These are phyloP conservation scores for Chironomus riparius DNA, from an alignment of 2,888 invertebrate species.

Conservation along the genomic window DNA sequence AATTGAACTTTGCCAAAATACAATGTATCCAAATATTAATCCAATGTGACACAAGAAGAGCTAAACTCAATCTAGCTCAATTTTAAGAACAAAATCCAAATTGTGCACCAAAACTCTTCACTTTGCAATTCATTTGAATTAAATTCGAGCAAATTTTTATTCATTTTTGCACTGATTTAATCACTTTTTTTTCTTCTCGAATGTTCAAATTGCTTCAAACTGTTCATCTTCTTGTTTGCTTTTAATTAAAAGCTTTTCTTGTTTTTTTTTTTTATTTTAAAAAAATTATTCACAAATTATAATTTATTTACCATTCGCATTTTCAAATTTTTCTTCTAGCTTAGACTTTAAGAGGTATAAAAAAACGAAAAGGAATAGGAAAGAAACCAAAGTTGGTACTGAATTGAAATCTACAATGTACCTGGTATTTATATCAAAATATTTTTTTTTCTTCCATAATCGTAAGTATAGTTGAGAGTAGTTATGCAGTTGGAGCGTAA, in stretches of 20 bases:
- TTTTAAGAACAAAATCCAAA: no score
- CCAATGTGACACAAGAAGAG: no score
- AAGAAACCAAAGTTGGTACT: constrained; percentile 43
- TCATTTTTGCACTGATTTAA: neutral
- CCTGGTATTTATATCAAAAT: constrained; percentile 38
- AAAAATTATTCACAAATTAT: neutral
- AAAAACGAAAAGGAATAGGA: constrained; percentile 32
- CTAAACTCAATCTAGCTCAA: no score
- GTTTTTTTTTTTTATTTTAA: neutral
- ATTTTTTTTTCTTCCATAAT: neutral
- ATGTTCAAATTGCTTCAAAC: neutral
- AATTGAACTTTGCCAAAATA: no score
- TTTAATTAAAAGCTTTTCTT: neutral
- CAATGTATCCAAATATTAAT: no score
- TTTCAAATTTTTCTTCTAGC: constrained; percentile 31
- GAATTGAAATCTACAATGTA: constrained; percentile 37
- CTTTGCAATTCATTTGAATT: neutral
- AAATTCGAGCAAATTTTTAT: neutral
- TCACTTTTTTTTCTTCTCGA: neutral
- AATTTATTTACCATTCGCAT: constrained; percentile 41
- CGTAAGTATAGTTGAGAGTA: neutral
- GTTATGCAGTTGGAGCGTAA: neutral
- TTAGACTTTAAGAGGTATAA: constrained; percentile 31
- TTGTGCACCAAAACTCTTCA: neutral
- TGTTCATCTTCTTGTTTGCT: neutral